A percentile compares a stretch with the other conserved stretches of the same genome.
Evolutionary conservation across 2,797 vertebrate genomes (phyloP).

Genomic region (Neosilurus hyrtlii): DNA sequence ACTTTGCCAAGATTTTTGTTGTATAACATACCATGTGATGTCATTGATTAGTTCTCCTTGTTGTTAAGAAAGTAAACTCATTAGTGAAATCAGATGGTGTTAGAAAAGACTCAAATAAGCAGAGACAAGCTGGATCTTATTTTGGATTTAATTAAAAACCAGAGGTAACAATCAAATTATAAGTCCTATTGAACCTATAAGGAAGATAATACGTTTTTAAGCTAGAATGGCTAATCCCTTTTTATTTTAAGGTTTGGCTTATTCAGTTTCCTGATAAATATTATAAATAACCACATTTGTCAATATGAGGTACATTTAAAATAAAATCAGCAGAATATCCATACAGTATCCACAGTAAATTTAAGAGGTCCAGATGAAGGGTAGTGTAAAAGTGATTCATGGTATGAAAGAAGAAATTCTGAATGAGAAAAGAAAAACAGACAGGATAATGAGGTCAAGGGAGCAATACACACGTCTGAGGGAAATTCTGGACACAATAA

Average conservation of each 20-base stretch:
- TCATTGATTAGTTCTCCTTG: slow-evolving; percentile 13
- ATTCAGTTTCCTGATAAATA: not conserved
- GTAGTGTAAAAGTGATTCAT: not conserved
- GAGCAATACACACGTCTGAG: slow-evolving; percentile 1
- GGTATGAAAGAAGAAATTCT: not conserved
- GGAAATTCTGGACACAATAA: not conserved
- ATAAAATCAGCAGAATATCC: not conserved
- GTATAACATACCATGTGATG: slow-evolving; percentile 13
- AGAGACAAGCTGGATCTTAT: not conserved
- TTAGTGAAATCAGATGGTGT: slow-evolving; percentile 18
- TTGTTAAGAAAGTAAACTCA: slow-evolving; percentile 15
- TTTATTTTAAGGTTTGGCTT: not conserved
- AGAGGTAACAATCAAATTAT: slow-evolving; percentile 5
- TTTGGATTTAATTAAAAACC: slow-evolving; percentile 10
- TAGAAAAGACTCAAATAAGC: not conserved
- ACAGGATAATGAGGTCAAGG: slow-evolving; percentile 1
- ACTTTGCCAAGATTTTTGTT: not conserved
- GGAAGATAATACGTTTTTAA: not conserved
- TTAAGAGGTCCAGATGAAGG: slow-evolving; percentile 8
- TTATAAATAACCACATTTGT: not conserved
- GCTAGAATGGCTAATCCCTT: not conserved
- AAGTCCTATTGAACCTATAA: slow-evolving; percentile 2
- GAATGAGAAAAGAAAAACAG: not conserved
- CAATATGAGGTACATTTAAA: not conserved
- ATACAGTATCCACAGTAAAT: slow-evolving; percentile 1